phyloP scores from a whole-genome alignment of 2,797 vertebrate genomes.

The Enteromius mattozi region DNA sequence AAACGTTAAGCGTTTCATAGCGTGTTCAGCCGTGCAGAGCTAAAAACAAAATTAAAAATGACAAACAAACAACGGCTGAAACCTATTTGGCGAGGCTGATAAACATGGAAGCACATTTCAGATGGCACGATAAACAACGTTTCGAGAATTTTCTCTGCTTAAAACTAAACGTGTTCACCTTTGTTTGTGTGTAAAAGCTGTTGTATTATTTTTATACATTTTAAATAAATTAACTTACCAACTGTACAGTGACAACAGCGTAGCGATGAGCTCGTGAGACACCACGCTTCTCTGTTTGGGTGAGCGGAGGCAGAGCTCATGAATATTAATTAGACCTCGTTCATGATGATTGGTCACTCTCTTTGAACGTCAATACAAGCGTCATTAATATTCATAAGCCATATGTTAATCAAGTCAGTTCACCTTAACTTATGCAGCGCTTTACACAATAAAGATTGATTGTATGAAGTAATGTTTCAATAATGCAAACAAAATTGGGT shows the following conservation, averaged over 20 bases:
- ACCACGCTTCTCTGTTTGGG: background rate
- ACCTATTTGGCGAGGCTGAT: background rate
- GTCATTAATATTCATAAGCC: background rate
- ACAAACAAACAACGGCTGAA: background rate
- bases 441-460: background rate
- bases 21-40: background rate
- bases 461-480: too few species aligned
- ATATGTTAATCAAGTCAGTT: background rate
- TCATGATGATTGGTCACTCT: background rate
- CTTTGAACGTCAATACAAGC: background rate
- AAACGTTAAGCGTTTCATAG: background rate
- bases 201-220: too few species aligned
- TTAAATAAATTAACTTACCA: background rate
- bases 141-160: accelerated
- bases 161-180: background rate
- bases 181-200: background rate
- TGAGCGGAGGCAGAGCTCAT: background rate
- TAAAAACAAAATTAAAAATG: background rate
- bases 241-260: background rate
- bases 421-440: too few species aligned
- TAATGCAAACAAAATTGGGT: too few species aligned
- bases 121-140: background rate
- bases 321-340: background rate
- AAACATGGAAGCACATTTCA: conserved; percentile 2
- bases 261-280: background rate